Evolutionary conservation across 2,888 invertebrate species (phyloP).

Genomic region (Sialis lutaria): DNA sequence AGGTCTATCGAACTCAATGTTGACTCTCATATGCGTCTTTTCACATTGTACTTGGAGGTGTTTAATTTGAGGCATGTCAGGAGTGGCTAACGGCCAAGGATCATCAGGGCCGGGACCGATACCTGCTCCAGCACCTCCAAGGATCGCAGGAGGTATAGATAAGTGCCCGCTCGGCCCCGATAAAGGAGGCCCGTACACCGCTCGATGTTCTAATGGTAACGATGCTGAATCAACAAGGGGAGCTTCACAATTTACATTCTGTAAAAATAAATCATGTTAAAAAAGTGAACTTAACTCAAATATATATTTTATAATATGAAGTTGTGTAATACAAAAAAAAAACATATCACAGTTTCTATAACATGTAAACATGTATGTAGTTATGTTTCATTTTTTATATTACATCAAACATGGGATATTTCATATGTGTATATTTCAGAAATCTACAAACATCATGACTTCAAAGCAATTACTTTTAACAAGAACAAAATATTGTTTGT

Average conservation of each 20-base stretch:
- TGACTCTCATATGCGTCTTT: slow-evolving; percentile 89
- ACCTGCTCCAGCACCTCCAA: slow-evolving; percentile 23
- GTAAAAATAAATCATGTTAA: slow-evolving; percentile 20
- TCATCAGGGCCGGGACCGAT: slow-evolving; percentile 44
- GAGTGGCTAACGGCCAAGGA: slow-evolving; percentile 74
- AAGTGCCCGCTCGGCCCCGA: slow-evolving; percentile 21
- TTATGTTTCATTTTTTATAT: no score
- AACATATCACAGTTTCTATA: no score
- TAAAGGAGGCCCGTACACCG: slow-evolving; percentile 52
- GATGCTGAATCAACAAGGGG: slow-evolving; percentile 65
- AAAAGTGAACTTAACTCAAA: no score
- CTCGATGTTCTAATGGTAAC: slow-evolving; percentile 63
- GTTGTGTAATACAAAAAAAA: no score
- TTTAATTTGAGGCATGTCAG: slow-evolving; percentile 86
- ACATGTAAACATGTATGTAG: no score
- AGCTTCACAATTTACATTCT: slow-evolving; percentile 64
- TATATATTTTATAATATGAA: no score
- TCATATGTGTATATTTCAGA: no score
- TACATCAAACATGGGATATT: no score
- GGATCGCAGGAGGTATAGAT: slow-evolving; percentile 16
- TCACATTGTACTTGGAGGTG: slow-evolving; percentile 89
- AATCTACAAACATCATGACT: no score
- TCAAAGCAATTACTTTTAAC: no score
- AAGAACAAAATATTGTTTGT: no score
- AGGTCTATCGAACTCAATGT: slow-evolving; percentile 86